Evolutionary conservation across 2,888 invertebrate genomes (phyloP).

Genomic region (Amphimallon solstitiale): DNA sequence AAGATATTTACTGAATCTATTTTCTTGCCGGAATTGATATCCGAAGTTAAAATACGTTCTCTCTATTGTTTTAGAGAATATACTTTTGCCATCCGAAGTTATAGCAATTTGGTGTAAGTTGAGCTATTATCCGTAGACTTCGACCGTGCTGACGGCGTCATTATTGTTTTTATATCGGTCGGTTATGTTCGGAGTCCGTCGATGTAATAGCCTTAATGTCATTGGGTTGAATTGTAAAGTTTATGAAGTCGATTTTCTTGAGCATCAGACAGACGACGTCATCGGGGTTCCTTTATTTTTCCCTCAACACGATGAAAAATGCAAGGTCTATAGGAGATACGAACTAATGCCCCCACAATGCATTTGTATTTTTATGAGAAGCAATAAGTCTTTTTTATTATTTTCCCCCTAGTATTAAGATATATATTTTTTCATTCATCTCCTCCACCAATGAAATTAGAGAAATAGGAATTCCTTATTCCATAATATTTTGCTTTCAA

Average conservation of each 20-base stretch:
- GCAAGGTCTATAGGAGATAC: not conserved
- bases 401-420: not conserved
- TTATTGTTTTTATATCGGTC: constrained; percentile 37
- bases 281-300: constrained; percentile 5
- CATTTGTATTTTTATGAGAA: constrained; percentile 7
- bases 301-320: not conserved
- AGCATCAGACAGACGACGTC: not conserved
- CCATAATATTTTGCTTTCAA: no score
- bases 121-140: constrained; percentile 5
- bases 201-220: constrained; percentile 37
- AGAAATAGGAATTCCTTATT: no score
- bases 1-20: not conserved
- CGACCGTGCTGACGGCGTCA: constrained; percentile 20
- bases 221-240: constrained; percentile 25
- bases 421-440: not conserved
- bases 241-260: constrained; percentile 35
- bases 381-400: not conserved
- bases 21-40: not conserved
- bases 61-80: constrained; percentile 17
- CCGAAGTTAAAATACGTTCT: not conserved
- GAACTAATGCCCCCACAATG: not conserved
- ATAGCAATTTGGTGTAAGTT: constrained; percentile 21
- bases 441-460: not conserved
- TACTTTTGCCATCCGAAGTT: constrained; percentile 14
- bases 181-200: constrained; percentile 5